phyloP scores from a whole-genome alignment of 2,888 invertebrate genomes.

The Parochlus steinenii region DNA sequence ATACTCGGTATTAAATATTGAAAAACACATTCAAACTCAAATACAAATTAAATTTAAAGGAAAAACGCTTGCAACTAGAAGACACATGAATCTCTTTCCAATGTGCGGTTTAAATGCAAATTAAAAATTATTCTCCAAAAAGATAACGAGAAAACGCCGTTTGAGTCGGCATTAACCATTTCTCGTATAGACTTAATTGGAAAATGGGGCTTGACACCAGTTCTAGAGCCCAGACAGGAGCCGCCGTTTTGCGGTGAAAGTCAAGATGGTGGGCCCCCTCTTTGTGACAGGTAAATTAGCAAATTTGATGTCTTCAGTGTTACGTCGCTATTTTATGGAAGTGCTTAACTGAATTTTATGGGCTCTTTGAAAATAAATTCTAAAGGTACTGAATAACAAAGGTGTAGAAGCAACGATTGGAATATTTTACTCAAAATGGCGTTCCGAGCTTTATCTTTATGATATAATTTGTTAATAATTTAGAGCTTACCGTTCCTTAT shows the following conservation, averaged over 20 bases:
- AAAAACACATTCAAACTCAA: not conserved
- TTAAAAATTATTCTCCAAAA: conserved; percentile 8
- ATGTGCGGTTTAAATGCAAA: conserved; percentile 7
- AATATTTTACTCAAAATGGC: no score
- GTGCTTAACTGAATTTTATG: no score
- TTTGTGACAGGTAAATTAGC: conserved; percentile 30
- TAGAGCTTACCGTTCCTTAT: no score
- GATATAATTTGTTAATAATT: no score
- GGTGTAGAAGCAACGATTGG: no score
- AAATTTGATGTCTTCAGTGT: no score
- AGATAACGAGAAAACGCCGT: conserved; percentile 11
- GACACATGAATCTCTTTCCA: not conserved
- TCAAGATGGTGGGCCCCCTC: conserved; percentile 31
- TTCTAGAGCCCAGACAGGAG: conserved; percentile 92
- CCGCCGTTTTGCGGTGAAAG: conserved; percentile 53
- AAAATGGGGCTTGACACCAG: conserved; percentile 97
- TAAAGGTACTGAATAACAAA: no score
- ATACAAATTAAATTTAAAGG: not conserved
- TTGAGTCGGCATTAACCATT: conserved; percentile 40
- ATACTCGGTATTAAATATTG: no score
- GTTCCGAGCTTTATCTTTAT: no score
- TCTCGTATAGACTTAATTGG: conserved; percentile 94
- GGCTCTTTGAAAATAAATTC: no score
- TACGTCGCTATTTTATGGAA: no score
- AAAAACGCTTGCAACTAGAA: not conserved